Percentiles rank a stretch among this genome's conserved stretches.
phyloP scores from a whole-genome alignment of 2,888 invertebrate species.

The Sinohyriopsis cumingii region DNA sequence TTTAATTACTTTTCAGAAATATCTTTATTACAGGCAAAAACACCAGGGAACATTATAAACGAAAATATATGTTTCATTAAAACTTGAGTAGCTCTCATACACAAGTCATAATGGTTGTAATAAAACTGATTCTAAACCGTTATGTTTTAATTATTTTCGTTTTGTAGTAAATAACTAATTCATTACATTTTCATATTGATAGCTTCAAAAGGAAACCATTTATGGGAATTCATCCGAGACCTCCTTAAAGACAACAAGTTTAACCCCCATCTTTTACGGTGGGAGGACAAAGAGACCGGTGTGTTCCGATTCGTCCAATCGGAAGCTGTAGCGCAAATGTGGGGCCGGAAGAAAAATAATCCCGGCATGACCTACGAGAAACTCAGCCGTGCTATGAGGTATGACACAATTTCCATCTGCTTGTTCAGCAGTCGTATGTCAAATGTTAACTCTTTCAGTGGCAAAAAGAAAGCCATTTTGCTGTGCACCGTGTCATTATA shows the following conservation, averaged over 20 bases:
- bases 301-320: conserved; percentile 93
- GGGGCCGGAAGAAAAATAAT: conserved; percentile 90
- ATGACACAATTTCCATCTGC: conserved; percentile 39
- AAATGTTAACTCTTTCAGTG: no score
- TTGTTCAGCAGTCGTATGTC: not conserved
- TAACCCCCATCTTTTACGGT: conserved; percentile 87
- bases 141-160: no score
- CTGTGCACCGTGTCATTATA: no score
- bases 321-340: conserved; percentile 88
- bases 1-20: not conserved
- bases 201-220: conserved; percentile 62
- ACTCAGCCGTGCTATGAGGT: conserved; percentile 91
- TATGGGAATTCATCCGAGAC: conserved; percentile 91
- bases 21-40: not conserved
- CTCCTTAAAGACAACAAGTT: conserved; percentile 83
- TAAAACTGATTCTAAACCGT: no score
- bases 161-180: no score
- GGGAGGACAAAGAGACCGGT: conserved; percentile 89
- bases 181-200: conserved; percentile 2
- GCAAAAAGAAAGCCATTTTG: not conserved
- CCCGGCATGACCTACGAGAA: conserved; percentile 94
- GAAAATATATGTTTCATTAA: not conserved
- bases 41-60: not conserved
- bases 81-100: not conserved
- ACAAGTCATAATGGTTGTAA: no score